Percentiles rank a stretch among this genome's conserved stretches.
Evolutionary conservation across 2,797 vertebrate genomes (phyloP).

Genomic region (Xiphophorus birchmanni): DNA sequence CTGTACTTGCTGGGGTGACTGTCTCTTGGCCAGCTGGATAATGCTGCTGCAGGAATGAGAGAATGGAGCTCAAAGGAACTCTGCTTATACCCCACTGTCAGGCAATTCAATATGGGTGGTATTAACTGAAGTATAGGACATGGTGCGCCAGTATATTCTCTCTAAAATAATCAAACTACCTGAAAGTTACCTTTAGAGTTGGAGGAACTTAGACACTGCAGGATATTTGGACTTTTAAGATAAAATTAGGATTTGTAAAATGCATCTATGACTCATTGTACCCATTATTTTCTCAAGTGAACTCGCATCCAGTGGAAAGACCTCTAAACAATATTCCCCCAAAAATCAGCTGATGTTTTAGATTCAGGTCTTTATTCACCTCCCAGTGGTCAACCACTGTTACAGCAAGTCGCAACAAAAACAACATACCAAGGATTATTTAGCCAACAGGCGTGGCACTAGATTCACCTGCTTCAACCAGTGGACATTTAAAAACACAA

Average conservation of each 20-base stretch:
- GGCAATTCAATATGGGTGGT: neutral
- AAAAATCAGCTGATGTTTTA: neutral
- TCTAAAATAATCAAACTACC: neutral
- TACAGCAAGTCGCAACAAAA: too few species aligned
- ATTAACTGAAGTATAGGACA: neutral
- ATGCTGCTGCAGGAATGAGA: neutral
- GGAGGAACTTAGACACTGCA: neutral
- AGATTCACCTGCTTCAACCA: too few species aligned
- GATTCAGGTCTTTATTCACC: too few species aligned
- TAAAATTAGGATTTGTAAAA: neutral
- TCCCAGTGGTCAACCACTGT: too few species aligned
- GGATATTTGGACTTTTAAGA: neutral
- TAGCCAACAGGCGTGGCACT: too few species aligned
- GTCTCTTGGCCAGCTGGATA: neutral
- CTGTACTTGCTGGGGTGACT: neutral
- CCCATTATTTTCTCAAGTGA: neutral
- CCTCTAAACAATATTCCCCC: neutral
- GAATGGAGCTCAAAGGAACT: neutral
- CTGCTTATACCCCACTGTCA: neutral
- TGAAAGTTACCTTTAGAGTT: neutral
- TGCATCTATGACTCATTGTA: neutral
- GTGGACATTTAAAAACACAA: too few species aligned
- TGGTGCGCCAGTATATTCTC: neutral
- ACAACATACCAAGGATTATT: too few species aligned
- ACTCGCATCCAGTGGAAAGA: neutral